Percentiles rank a stretch among this genome's conserved stretches.
These are phyloP conservation scores for Peromyscus polionotus DNA, from an alignment of 2,113 vertebrate species.

Conservation along the genomic window DNA sequence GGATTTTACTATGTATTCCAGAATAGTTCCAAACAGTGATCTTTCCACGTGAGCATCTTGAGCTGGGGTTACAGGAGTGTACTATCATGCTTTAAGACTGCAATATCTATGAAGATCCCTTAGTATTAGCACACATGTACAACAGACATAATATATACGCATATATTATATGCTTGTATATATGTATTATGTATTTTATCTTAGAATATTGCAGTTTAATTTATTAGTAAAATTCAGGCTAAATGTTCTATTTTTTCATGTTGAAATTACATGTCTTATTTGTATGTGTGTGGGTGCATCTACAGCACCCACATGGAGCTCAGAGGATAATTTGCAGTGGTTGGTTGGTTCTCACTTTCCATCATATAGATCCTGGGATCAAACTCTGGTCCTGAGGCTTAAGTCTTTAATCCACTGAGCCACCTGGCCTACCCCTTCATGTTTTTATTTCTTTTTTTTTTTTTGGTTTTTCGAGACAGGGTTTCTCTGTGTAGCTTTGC, in stretches of 20 bases:
- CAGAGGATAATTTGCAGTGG: neutral
- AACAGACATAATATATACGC: neutral
- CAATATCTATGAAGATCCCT: neutral
- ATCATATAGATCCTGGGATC: neutral
- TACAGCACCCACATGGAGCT: neutral
- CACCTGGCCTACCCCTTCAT: neutral
- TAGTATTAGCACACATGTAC: neutral
- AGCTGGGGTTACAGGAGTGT: neutral
- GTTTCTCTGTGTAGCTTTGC: too few relatives aligned
- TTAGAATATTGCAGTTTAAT: neutral
- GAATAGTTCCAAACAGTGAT: neutral
- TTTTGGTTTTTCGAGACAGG: too few relatives aligned
- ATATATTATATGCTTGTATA: neutral
- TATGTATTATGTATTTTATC: neutral
- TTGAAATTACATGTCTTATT: neutral
- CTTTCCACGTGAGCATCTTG: neutral
- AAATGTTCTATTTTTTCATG: constrained; percentile 48
- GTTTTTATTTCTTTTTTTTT: constrained; percentile 42
- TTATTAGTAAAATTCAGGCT: constrained; percentile 30
- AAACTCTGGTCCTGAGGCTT: neutral
- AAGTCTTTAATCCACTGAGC: neutral
- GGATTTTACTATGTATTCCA: neutral
- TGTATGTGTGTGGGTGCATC: neutral
- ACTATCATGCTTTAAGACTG: neutral
- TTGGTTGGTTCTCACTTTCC: neutral